Conservation (phyloP, 1,140 invertebrate species). For the Gryllus bimaculatus region DNA sequence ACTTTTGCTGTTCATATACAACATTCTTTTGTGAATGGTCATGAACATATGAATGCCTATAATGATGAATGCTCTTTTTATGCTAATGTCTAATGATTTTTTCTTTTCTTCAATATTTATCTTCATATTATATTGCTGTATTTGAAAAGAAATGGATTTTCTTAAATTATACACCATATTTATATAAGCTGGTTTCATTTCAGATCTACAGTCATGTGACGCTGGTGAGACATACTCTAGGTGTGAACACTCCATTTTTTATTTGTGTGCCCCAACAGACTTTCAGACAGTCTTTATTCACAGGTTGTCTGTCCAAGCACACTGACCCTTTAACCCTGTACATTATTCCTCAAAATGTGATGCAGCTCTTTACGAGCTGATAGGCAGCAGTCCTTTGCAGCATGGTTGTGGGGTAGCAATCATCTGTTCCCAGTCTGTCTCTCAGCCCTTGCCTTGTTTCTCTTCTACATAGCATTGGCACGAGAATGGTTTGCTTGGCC, state of each 20-base stretch:
- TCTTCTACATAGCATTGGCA: not conserved
- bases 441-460: not conserved
- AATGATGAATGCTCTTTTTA: no score
- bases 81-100: no score
- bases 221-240: not conserved
- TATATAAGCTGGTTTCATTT: not conserved
- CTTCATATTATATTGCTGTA: no score
- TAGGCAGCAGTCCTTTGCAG: not conserved
- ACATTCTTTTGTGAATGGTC: no score
- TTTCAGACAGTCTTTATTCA: constrained; percentile 5
- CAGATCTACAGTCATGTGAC: constrained; percentile 3
- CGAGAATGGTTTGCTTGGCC: not conserved
- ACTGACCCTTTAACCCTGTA: not conserved
- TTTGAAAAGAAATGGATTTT: no score
- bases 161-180: not conserved
- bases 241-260: not conserved
- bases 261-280: not conserved
- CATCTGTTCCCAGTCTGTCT: not conserved
- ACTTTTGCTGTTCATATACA: no score
- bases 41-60: no score
- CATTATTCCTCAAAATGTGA: not conserved
- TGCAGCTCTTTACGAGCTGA: not conserved
- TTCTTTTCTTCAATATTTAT: no score
- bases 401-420: not conserved
- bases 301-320: not conserved